Evolutionary conservation across 1,140 invertebrate genomes (phyloP).

Genomic region (Drosophila orena): DNA sequence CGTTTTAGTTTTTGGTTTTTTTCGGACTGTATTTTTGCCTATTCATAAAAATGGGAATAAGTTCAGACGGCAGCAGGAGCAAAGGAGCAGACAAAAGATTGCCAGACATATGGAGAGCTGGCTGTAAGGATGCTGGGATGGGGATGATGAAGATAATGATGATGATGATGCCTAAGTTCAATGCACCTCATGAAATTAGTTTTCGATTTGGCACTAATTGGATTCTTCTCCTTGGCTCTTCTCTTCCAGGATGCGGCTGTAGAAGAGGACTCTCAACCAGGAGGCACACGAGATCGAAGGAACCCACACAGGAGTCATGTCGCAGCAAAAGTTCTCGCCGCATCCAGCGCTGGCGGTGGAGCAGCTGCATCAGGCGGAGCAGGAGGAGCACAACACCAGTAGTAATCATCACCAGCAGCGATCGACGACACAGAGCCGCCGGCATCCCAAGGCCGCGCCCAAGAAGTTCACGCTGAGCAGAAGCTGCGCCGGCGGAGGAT

Average conservation of each 20-base stretch:
- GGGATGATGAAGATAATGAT: not conserved
- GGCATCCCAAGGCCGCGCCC: conserved; percentile 63
- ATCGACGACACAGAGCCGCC: conserved; percentile 44
- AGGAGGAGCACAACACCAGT: conserved; percentile 34
- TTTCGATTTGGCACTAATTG: conserved; percentile 68
- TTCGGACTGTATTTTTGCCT: conserved; percentile 72
- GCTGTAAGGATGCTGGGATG: conserved; percentile 63
- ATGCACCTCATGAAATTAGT: conserved; percentile 74
- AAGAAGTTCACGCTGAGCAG: conserved; percentile 68
- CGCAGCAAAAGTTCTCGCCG: conserved; percentile 77
- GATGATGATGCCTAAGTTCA: conserved; percentile 53
- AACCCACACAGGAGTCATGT: conserved; percentile 42
- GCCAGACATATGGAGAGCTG: conserved; percentile 47
- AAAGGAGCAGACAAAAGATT: conserved; percentile 66
- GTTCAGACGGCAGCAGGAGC: conserved; percentile 59
- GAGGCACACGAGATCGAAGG: conserved; percentile 1
- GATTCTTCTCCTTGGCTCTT: conserved; percentile 41
- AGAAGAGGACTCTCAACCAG: conserved; percentile 15
- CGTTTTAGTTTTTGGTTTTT: conserved; percentile 14
- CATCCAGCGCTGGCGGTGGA: conserved; percentile 80
- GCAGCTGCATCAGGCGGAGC: conserved; percentile 72
- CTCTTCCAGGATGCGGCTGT: conserved; percentile 65
- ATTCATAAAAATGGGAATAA: conserved; percentile 83
- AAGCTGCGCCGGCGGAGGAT: conserved; percentile 56
- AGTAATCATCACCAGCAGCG: conserved; percentile 38